Conservation (phyloP, 2,113 vertebrate genomes). For the Coregonus clupeaformis region DNA sequence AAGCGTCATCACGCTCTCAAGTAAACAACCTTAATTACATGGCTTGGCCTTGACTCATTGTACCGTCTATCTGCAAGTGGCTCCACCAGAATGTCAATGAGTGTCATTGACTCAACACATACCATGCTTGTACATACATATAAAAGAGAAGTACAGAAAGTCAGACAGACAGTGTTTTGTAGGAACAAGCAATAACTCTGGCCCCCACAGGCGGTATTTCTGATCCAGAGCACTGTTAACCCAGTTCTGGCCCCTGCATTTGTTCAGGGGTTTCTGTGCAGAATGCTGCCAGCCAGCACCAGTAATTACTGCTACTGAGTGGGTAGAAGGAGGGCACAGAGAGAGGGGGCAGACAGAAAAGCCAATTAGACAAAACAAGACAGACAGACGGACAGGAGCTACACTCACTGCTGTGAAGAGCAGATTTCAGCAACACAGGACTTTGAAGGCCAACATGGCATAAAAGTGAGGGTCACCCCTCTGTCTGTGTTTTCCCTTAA, state of each 20-base stretch:
- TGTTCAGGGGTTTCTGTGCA: neutral
- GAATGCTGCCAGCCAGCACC: neutral
- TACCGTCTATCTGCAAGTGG: neutral
- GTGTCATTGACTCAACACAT: neutral
- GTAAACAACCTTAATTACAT: constrained; percentile 10
- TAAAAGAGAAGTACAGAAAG: neutral
- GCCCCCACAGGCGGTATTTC: neutral
- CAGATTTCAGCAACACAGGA: neutral
- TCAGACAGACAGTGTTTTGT: neutral
- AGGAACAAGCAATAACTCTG: neutral
- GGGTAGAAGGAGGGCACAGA: neutral
- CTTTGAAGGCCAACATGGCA: neutral
- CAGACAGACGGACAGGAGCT: constrained; percentile 13
- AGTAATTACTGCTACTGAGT: neutral
- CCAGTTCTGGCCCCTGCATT: neutral
- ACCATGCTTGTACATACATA: neutral
- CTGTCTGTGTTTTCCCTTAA: constrained; percentile 27
- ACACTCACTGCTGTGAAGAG: neutral
- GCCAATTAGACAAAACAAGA: constrained; percentile 8
- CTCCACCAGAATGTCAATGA: neutral
- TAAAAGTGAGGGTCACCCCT: constrained; percentile 24
- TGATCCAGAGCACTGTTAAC: neutral
- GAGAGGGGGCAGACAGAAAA: neutral
- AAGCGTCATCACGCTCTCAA: constrained; percentile 12
- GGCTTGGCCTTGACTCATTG: constrained; percentile 3